Evolutionary conservation across 2,113 vertebrate genomes (phyloP).

Genomic region (Clinocottus analis): DNA sequence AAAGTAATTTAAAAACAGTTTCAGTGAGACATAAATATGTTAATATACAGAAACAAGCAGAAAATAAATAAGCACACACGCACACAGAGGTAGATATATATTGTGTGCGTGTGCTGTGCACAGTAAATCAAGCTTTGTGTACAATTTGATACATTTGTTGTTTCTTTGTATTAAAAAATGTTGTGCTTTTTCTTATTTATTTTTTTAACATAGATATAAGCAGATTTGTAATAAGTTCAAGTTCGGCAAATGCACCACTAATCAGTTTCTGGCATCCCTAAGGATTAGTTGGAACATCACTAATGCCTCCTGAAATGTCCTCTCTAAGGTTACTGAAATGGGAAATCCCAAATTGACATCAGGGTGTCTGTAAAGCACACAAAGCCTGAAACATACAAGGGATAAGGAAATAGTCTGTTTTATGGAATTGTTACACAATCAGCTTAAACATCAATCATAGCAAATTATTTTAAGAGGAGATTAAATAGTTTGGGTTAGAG

Average conservation of each 20-base stretch:
- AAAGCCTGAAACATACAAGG: slow-evolving; percentile 43
- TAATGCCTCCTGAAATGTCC: slow-evolving; percentile 53
- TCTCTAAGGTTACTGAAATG: slow-evolving; percentile 34
- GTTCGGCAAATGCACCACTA: slow-evolving; percentile 24
- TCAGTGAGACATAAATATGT: not conserved
- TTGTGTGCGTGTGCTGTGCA: not conserved
- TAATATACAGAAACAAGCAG: not conserved
- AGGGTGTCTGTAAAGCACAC: slow-evolving; percentile 20
- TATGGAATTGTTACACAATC: slow-evolving; percentile 64
- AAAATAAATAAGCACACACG: not conserved
- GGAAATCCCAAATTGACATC: slow-evolving; percentile 56
- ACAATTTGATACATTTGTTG: not conserved
- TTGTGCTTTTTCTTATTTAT: not conserved
- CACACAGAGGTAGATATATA: not conserved
- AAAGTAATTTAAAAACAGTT: not conserved
- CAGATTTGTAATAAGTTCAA: slow-evolving; percentile 40
- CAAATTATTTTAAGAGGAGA: slow-evolving; percentile 72
- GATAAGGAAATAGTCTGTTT: slow-evolving; percentile 47
- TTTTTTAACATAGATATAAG: slow-evolving; percentile 18
- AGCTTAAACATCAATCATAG: slow-evolving; percentile 68
- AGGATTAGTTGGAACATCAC: slow-evolving; percentile 46
- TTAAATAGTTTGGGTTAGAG: slow-evolving; percentile 44
- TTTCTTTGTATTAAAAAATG: not conserved
- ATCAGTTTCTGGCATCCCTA: slow-evolving; percentile 36
- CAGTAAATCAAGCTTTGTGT: slow-evolving; percentile 2